These are phyloP conservation scores for Megaceryle maxima DNA, from an alignment of 2,113 vertebrate species.

Conservation along the genomic window DNA sequence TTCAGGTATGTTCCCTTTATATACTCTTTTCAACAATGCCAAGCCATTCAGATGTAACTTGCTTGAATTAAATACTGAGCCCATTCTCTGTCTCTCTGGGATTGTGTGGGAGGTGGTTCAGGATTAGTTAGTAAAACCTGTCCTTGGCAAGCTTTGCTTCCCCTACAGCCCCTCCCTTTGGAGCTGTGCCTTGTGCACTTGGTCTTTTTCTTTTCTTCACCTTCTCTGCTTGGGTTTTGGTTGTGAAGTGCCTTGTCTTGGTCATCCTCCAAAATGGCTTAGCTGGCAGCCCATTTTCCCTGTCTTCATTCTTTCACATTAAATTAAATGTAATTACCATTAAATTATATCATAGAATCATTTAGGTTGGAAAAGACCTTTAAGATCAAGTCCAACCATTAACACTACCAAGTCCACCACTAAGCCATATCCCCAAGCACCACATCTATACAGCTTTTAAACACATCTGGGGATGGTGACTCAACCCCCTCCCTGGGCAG, in stretches of 20 bases:
- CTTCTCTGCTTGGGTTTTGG: neutral
- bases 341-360: neutral
- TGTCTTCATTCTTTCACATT: neutral
- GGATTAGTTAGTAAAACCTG: neutral
- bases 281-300: neutral
- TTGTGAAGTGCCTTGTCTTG: neutral
- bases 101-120: neutral
- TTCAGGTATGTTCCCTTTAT: slow-evolving; percentile 82
- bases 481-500: no score
- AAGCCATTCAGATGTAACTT: neutral
- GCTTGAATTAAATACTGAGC: neutral
- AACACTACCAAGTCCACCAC: no score
- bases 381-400: no score
- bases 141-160: neutral
- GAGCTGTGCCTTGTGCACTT: neutral
- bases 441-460: no score
- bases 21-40: neutral
- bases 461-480: no score
- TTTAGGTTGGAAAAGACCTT: no score
- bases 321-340: neutral
- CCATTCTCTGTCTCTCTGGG: neutral
- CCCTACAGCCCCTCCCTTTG: neutral
- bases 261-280: neutral
- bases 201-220: neutral
- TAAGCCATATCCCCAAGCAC: no score